Evolutionary conservation across 2,888 invertebrate genomes (phyloP).

Genomic region (Drosophila affinis): DNA sequence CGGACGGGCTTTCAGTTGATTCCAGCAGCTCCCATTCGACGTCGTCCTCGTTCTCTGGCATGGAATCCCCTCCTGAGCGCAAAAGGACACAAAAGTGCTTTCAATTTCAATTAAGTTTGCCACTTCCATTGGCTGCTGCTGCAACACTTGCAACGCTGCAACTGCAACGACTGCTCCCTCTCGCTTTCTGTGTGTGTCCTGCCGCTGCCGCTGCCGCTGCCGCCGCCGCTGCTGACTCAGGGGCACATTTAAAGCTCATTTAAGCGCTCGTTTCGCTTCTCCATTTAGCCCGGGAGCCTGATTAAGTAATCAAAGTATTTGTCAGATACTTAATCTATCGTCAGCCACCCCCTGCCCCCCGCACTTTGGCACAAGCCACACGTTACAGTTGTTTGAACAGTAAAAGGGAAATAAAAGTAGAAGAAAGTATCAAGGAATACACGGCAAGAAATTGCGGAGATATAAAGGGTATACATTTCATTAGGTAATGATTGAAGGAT

Average conservation of each 20-base stretch:
- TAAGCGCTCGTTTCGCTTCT: conserved; percentile 72
- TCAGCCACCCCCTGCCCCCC: conserved; percentile 52
- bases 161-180: conserved; percentile 41
- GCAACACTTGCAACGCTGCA: conserved; percentile 25
- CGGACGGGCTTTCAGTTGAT: conserved; percentile 1
- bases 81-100: conserved; percentile 79
- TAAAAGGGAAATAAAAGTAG: neutral
- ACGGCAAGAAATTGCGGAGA: neutral
- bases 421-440: too few relatives aligned
- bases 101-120: conserved; percentile 79
- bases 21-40: conserved; percentile 3
- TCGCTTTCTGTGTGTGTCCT: conserved; percentile 13
- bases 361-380: conserved; percentile 19
- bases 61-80: conserved; percentile 28
- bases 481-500: neutral
- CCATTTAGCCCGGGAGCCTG: conserved; percentile 55
- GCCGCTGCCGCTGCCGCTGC: conserved; percentile 63
- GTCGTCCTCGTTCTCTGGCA: neutral
- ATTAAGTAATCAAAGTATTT: conserved; percentile 80
- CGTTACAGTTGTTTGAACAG: conserved; percentile 43
- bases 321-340: conserved; percentile 76
- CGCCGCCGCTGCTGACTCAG: conserved; percentile 68
- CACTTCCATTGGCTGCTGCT: conserved; percentile 46
- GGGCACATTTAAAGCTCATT: conserved; percentile 77
- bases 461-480: too few relatives aligned